These are phyloP conservation scores for Sarcoramphus papa DNA, from an alignment of 2,797 vertebrate species.

Conservation along the genomic window DNA sequence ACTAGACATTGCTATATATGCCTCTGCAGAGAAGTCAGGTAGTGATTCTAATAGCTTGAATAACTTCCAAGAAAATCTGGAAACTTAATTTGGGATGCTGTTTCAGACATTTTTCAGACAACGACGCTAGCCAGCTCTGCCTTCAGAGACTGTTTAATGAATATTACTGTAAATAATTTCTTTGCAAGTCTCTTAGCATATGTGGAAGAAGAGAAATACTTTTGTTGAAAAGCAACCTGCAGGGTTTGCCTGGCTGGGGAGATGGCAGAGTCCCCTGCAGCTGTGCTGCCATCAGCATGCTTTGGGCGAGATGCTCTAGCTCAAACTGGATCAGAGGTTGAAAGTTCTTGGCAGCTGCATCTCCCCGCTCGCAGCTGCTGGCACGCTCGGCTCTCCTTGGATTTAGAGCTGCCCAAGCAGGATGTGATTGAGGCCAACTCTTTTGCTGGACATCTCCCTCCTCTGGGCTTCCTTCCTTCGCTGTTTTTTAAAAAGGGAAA, in stretches of 20 bases:
- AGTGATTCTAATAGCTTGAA: neutral
- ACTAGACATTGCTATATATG: neutral
- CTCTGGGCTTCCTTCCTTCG: conserved; percentile 54
- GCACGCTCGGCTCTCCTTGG: neutral
- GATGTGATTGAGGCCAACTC: conserved; percentile 56
- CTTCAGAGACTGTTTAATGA: neutral
- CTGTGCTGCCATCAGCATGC: neutral
- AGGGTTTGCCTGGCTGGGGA: neutral
- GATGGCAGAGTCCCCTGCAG: neutral
- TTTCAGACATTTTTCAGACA: neutral
- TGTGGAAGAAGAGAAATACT: neutral
- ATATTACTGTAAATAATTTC: neutral
- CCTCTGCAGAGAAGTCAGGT: neutral
- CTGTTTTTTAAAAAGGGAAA: neutral
- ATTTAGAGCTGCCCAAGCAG: conserved; percentile 46
- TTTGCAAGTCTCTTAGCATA: neutral
- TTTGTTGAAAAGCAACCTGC: neutral
- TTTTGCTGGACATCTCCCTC: conserved; percentile 47
- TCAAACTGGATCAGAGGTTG: conserved; percentile 10
- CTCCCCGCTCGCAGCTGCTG: conserved; percentile 40
- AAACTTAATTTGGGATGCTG: neutral
- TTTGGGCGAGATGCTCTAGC: neutral
- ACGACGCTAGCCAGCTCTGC: neutral
- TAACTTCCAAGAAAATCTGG: neutral
- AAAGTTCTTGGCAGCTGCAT: conserved; percentile 39